Evolutionary conservation across 2,797 vertebrate genomes (phyloP), one percentile per base, ranked within the genome.

Genomic region (Ara ararauna): DNA sequence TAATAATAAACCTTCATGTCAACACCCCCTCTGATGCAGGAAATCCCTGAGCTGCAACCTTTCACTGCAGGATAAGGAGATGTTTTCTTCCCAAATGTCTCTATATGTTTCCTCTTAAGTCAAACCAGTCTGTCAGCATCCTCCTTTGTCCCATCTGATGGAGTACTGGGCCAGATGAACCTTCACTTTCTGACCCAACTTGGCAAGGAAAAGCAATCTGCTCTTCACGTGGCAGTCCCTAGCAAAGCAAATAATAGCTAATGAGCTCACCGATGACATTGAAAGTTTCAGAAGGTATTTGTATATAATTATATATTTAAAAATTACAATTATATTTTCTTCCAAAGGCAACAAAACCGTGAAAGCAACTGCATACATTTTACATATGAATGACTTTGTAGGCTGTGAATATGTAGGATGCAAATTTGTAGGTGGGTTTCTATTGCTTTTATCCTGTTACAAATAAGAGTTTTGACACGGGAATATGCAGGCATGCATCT

Each of bases 201-300:
- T 81, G 70, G 34, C 3, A 1, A 53, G 47, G 26, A 58, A 32
- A 62, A 72, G 15, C 30, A 71, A 26, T 67, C 45, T 74, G 29
- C 61, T 92, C 72, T 83, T 74, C 66, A 80, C 62, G 42, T 81
- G 76, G n/a, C 58, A 70, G 90, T 90, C 90, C 27, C 42, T 7
- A 30, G 87, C 42, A 86, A 85, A 72, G 27, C 62, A 90, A 93
- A 50, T 83, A 92, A 75, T 48, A 78, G 47, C 38, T 91, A 73
- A 81, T 58, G 36, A 88, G 23, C 34, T 91, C 34, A 44, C 51
- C 67, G 42, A 19, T 88, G 64, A 64, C 32, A 77, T 88, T 45
- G 92, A 95, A 56, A 60, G 71, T 77, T 90, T 85, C 30, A 71
- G 64, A 88, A 87, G 24, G 10, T 61, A 24, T 85, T 90, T 88